Base-by-base conservation (phyloP, 2,888 invertebrate species). In the Molorchus minor region DNA sequence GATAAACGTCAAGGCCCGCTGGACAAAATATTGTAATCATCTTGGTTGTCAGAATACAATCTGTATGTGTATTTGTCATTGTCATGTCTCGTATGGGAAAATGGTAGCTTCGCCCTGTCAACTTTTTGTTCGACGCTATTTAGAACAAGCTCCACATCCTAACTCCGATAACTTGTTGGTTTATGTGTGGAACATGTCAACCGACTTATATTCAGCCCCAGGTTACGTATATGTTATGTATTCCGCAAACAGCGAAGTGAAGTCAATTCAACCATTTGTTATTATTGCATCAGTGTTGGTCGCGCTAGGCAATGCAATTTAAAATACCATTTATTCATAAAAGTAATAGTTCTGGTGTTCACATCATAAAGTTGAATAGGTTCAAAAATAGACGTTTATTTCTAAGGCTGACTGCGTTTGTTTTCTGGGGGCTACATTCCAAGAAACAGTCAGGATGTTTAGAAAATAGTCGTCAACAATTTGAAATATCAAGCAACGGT, bases 1-100 rank as follows among this genome's bases (percentile, higher is more conserved):
- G 73, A 72, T 75, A 74, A 73, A 74, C 72, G 74, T 71, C 74
- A 71, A 71, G 71, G 72, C 47, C 68, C 68, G 68, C 55, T 62
- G 67, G 66, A 71, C 71, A 70, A 72, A 72, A n/a, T n/a, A n/a
- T n/a, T 72, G 71, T 69, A 72, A 71, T 73, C 72, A 72, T 74
- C 72, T 69, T 61, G 56, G 61, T 68, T 71, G 71, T 70, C 69
- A 65, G 69, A 60, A 64, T 56, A 61, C 55, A 38, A 53, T 61
- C 63, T 59, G 61, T 61, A 65, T 62, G 58, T 65, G 66, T 66
- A 66, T 71, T 66, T 71, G 69, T 71, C 69, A 62, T 63, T 64
- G 59, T 65, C 64, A 55, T 64, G 68, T 65, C 65, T 45, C 25
- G 33, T 47, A 41, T 41, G 45, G 36, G 25, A 44, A 41, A 16